phyloP scores from a whole-genome alignment of 2,888 invertebrate genomes.

The Neoascia interrupta region DNA sequence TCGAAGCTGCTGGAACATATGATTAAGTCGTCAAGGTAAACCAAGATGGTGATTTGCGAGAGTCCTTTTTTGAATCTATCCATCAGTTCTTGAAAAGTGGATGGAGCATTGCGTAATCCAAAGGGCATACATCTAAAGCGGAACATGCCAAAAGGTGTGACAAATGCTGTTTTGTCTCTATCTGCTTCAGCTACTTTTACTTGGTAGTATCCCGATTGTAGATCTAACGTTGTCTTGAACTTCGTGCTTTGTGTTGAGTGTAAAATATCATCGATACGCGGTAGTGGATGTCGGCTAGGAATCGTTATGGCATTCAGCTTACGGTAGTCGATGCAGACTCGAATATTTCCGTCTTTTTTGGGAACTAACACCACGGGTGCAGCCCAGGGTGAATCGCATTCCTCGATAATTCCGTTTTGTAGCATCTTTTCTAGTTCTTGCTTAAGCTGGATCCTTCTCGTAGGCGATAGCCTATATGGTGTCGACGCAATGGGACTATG shows the following conservation, averaged over 20 bases:
- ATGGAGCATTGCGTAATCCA: conserved; percentile 45
- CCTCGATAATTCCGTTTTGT: conserved; percentile 74
- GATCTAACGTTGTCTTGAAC: background rate
- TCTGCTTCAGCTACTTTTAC: conserved; percentile 44
- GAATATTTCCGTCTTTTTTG: conserved; percentile 70
- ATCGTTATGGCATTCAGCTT: conserved; percentile 72
- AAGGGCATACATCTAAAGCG: conserved; percentile 51
- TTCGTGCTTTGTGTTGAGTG: background rate
- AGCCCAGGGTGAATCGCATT: conserved; percentile 76
- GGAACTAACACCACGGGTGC: conserved; percentile 53
- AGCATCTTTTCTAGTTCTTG: conserved; percentile 72
- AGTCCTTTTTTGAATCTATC: conserved; percentile 70
- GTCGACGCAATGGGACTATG: conserved; percentile 38
- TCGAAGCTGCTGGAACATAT: conserved; percentile 68
- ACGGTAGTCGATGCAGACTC: conserved; percentile 73
- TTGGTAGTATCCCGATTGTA: conserved; percentile 53
- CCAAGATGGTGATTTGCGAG: conserved; percentile 47
- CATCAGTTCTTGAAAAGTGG: conserved; percentile 69
- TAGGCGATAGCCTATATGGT: conserved; percentile 40
- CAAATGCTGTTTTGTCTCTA: conserved; percentile 52
- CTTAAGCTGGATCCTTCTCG: conserved; percentile 5
- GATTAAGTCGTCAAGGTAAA: conserved; percentile 71
- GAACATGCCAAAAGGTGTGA: conserved; percentile 50
- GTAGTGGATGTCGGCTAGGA: conserved; percentile 75
- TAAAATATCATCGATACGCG: conserved; percentile 76